A percentile compares a stretch with the other conserved stretches of the same genome.
Conservation (phyloP, 2,113 vertebrate genomes). For the Tragulus kanchil region DNA sequence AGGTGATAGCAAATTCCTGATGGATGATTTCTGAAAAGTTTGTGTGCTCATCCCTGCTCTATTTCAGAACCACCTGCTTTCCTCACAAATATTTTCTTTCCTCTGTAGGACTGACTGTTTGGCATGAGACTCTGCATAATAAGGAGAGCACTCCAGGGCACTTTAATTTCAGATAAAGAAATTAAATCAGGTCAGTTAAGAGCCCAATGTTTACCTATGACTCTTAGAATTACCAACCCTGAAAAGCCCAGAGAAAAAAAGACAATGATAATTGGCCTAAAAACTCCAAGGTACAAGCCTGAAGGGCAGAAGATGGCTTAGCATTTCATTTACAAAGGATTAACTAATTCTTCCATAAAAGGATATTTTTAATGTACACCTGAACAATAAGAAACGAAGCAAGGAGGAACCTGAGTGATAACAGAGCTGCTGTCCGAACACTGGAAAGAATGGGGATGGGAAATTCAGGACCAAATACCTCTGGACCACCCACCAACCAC, state of each 20-base stretch:
- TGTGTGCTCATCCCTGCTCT: not conserved
- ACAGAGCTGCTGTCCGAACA: not conserved
- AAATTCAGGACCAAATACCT: not conserved
- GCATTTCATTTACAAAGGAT: constrained; percentile 9
- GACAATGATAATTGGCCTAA: not conserved
- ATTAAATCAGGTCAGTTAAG: constrained; percentile 36
- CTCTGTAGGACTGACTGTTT: not conserved
- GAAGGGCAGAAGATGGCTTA: not conserved
- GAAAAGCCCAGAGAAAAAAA: not conserved
- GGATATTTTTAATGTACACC: not conserved
- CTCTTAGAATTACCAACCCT: not conserved
- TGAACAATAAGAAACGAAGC: constrained; percentile 32
- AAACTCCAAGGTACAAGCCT: not conserved
- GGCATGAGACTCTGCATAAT: not conserved
- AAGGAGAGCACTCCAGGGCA: not conserved
- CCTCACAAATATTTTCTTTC: constrained; percentile 33
- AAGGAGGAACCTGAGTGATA: not conserved
- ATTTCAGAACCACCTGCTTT: constrained; percentile 50
- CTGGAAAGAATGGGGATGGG: not conserved
- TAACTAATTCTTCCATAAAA: constrained; percentile 3
- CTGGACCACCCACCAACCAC: constrained; percentile 47
- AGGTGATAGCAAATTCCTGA: not conserved
- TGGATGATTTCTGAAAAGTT: constrained; percentile 38
- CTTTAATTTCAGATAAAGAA: not conserved
- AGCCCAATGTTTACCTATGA: not conserved